A percentile compares a stretch with the other conserved stretches of the same genome.
Conservation (phyloP, 2,113 vertebrate genomes). For the Plestiodon gilberti region DNA sequence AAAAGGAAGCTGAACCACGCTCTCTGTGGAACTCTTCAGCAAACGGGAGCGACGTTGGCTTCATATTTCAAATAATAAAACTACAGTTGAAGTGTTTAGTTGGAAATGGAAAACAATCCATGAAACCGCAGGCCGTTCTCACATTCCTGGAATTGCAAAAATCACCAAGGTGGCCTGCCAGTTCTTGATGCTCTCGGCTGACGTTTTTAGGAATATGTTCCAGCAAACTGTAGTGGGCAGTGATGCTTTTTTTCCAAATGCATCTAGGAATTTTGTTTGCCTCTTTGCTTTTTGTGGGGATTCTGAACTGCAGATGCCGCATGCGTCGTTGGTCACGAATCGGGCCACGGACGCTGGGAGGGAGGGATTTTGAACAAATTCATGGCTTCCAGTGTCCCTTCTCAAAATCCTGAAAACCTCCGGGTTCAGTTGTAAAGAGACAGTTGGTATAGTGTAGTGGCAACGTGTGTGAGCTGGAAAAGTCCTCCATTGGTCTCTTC, state of each 20-base stretch:
- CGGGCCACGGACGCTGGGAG: not conserved
- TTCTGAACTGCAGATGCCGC: conserved; percentile 14
- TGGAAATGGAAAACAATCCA: conserved; percentile 65
- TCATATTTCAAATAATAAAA: conserved; percentile 62
- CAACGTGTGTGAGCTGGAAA: too few relatives aligned
- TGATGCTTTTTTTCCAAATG: not conserved
- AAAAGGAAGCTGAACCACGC: not conserved
- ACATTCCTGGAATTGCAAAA: conserved; percentile 42
- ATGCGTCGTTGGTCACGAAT: not conserved
- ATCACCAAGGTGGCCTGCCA: conserved; percentile 48
- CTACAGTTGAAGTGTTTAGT: conserved; percentile 56
- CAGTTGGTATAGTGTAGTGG: not conserved
- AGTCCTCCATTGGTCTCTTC: too few relatives aligned
- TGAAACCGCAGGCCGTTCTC: conserved; percentile 60
- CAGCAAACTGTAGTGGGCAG: conserved; percentile 9
- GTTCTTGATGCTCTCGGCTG: not conserved
- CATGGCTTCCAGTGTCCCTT: not conserved
- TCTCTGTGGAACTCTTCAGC: conserved; percentile 28
- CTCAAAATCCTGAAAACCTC: not conserved
- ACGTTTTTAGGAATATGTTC: conserved; percentile 11
- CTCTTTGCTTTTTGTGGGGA: conserved; percentile 2
- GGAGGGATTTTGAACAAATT: not conserved
- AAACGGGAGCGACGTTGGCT: conserved; percentile 19
- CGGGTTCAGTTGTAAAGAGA: not conserved
- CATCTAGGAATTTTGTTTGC: not conserved